Percentiles rank a stretch among this genome's conserved stretches.
phyloP scores from a whole-genome alignment of 2,113 vertebrate species.

The Aldabrachelys gigantea region DNA sequence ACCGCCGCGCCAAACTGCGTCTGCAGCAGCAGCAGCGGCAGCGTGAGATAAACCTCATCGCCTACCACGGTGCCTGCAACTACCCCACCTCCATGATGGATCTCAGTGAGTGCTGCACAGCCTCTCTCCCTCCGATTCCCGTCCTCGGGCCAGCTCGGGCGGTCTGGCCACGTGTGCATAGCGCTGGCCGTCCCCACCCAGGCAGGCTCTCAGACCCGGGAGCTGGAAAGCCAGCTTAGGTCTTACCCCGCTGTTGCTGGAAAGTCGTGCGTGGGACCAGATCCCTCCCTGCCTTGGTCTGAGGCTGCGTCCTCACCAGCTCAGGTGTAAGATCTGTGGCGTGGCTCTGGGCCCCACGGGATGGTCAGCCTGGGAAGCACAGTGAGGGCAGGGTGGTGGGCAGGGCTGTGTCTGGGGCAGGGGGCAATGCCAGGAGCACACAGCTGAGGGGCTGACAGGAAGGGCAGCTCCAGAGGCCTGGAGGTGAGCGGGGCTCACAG shows the following conservation, averaged over 20 bases:
- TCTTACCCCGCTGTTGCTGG: too few species aligned
- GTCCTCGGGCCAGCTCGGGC: too few species aligned
- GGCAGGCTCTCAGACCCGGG: neutral
- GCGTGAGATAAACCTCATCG: constrained; percentile 96
- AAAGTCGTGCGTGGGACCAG: neutral
- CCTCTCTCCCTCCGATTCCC: accelerated
- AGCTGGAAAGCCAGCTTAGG: too few species aligned
- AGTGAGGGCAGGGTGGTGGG: neutral
- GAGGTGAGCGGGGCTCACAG: too few species aligned
- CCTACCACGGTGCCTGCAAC: constrained; percentile 93
- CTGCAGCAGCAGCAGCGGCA: constrained; percentile 96
- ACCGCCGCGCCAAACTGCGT: constrained; percentile 93
- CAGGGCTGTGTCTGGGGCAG: neutral
- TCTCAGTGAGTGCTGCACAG: constrained; percentile 84
- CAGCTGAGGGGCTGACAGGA: too few species aligned
- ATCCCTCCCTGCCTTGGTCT: neutral
- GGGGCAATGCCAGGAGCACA: too few species aligned
- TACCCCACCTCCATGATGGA: constrained; percentile 84
- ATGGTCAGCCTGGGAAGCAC: neutral
- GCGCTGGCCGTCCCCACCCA: neutral
- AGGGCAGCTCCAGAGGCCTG: neutral
- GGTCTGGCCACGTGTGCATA: too few species aligned
- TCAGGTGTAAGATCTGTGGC: too few species aligned
- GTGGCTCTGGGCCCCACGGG: too few species aligned
- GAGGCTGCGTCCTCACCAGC: too few species aligned